Evolutionary conservation across 2,888 invertebrate genomes (phyloP), one percentile per base, ranked within the genome.

Genomic region (Miltochrista miniata): DNA sequence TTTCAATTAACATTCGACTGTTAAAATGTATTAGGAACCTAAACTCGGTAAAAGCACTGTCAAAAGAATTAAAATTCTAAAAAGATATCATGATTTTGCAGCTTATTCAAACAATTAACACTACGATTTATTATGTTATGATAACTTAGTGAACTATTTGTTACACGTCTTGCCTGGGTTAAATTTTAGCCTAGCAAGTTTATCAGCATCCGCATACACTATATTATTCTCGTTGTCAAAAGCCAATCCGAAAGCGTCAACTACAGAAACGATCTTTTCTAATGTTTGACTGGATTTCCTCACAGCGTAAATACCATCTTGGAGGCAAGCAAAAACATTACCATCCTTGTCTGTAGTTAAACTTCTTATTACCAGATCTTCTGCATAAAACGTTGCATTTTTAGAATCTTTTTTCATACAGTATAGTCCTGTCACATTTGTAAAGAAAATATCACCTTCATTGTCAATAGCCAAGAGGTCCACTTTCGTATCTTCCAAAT

Each of bases 401-500:
- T 84, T 78, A 0, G 76, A 76, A 0, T 81, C 85, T 59, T 78
- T 83, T 45, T 71, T 72, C 55, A 85, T 83, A 35, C 77, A 68
- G 34, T 72, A 89, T 10, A 89, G 52, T 2, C 88, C 90, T 7
- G 84, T 79, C 0, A 61, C 61, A 52, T 89, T 89, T 1, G 81
- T 79, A 48, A 72, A 89, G 52, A 82, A 85, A 48, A 87, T 75
- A 0, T 64, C 54, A 49, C 81, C 59, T 8, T 83, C 74, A 38
- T 76, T 68, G 35, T 87, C 90, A 12, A 88, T 83, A 10, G 83
- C 66, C 37, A 90, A 86, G 14, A 76, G 72, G 44, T 83, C 83
- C 0, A 87, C 81, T 70, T 85, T 85, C 0, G 82, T 85, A 37
- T 87, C 83, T 74, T 89, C 83, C 9, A 89, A 68, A 55, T 88